Percentiles rank a stretch among this genome's conserved stretches.
phyloP scores from a whole-genome alignment of 2,888 invertebrate species.

The Merodon equestris region DNA sequence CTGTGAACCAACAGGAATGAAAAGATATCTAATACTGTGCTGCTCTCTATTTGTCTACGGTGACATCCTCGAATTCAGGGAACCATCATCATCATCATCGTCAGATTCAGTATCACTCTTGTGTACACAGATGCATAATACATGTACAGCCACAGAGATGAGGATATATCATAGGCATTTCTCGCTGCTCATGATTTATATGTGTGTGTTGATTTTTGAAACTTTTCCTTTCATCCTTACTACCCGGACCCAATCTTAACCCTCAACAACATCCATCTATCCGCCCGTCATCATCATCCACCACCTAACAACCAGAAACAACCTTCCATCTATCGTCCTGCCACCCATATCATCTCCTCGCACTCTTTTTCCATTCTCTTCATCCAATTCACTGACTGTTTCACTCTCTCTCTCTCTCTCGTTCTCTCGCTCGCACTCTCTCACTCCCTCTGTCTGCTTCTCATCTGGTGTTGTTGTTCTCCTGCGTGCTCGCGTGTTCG shows the following conservation, averaged over 20 bases:
- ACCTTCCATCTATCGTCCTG: constrained; percentile 20
- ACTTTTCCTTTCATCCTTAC: constrained; percentile 69
- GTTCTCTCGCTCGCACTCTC: constrained; percentile 31
- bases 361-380: too few species aligned
- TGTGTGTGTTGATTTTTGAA: constrained; percentile 68
- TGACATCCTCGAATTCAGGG: constrained; percentile 63
- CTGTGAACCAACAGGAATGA: constrained; percentile 60
- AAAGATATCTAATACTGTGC: constrained; percentile 62
- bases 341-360: background rate
- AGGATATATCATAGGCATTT: constrained; percentile 56
- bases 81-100: constrained; percentile 43
- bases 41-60: constrained; percentile 65
- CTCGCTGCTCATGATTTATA: constrained; percentile 26
- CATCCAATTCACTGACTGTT: too few species aligned
- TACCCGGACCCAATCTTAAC: constrained; percentile 67
- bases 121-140: constrained; percentile 28
- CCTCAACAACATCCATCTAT: constrained; percentile 54
- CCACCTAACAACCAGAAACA: constrained; percentile 50
- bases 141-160: constrained; percentile 24
- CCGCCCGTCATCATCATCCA: constrained; percentile 34
- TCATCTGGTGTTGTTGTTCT: too few species aligned
- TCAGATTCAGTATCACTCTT: constrained; percentile 54
- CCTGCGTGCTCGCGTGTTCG: constrained; percentile 59
- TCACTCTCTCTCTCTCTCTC: constrained; percentile 6
- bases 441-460: background rate